Base-by-base conservation (phyloP, 1,140 invertebrate species). In the Heliconius nattereri region DNA sequence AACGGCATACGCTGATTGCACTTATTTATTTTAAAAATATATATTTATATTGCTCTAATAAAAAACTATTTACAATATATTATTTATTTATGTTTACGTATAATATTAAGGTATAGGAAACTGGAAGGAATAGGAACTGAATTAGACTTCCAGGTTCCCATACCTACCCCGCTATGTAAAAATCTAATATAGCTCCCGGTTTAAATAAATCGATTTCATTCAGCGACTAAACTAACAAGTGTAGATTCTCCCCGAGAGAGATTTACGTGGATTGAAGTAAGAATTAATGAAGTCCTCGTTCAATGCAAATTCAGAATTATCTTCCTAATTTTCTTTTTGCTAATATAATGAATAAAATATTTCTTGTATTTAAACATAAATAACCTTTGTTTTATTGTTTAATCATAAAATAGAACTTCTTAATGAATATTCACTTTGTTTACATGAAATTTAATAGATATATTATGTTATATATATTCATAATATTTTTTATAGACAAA, bases 271-370 rank as follows among this genome's bases (percentile, higher is more conserved):
- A 76, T 70, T 73, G 60, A 76, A 80, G 49, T 60, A 45, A 72
- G 37, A 78, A 75, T 81, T 81, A 78, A 78, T 81, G 80, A 74
- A 72, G 20, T 26, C 23, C 71, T 54, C 37, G 70, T 78, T 78
- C 77, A 66, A 75, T 75, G 73, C 45, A 81, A 81, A 78, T 78
- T 75, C 66, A 40, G 66, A 76, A 60, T 76, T 76, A 76, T 76
- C 60, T 71, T 32, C 26, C 26, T 71, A 76, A 76, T 76, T 76
- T 32, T 76, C 29, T 71, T 76, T 66, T 52, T 76, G 35, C 32
- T 72, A 37, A 13, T 19, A 3, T 40, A 72, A 72, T 72, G 35
- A 72, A 72, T 72, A n/a, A 72, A 40, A 72, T 72, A 40, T 72
- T 37, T 40, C 20, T 71, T 37, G 9, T 71, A 5, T 66, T 66